phyloP scores from a whole-genome alignment of 2,888 invertebrate species.

The Erebia epiphron region DNA sequence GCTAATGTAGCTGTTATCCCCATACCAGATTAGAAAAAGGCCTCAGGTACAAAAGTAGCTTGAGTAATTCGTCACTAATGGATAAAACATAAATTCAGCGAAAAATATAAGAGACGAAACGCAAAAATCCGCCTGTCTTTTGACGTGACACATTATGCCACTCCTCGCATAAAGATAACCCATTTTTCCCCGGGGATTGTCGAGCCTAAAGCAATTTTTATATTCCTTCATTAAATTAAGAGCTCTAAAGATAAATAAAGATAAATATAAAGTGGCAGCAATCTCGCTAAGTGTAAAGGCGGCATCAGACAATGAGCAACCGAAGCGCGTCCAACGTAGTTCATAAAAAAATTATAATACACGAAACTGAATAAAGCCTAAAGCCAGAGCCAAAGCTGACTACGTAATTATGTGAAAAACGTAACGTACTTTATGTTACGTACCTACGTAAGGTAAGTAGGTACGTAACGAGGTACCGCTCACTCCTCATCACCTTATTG shows the following conservation, averaged over 20 bases:
- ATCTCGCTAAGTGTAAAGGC: conserved; percentile 52
- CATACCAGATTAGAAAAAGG: background rate
- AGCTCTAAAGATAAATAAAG: conserved; percentile 58
- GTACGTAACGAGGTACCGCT: too few species aligned
- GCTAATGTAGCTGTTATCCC: too few species aligned
- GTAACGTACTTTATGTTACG: too few species aligned
- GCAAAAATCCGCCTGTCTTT: conserved; percentile 5
- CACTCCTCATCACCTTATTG: too few species aligned
- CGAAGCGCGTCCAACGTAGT: background rate
- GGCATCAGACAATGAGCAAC: background rate
- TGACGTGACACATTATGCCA: conserved; percentile 26
- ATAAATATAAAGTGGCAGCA: conserved; percentile 58
- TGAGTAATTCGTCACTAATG: background rate
- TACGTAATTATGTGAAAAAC: too few species aligned
- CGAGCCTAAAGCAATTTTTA: conserved; percentile 65
- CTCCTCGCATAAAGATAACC: conserved; percentile 31
- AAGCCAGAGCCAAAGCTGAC: too few species aligned
- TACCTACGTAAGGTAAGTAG: too few species aligned
- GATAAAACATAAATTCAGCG: conserved; percentile 2
- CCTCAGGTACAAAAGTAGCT: background rate
- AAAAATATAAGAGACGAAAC: conserved; percentile 15
- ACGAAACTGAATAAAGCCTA: too few species aligned
- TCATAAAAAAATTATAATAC: too few species aligned
- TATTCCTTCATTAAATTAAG: conserved; percentile 72
- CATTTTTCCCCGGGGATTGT: conserved; percentile 27